Percentiles rank a stretch among this genome's conserved stretches.
Evolutionary conservation across 1,140 invertebrate genomes (phyloP).

Genomic region (Amyelois transitella): DNA sequence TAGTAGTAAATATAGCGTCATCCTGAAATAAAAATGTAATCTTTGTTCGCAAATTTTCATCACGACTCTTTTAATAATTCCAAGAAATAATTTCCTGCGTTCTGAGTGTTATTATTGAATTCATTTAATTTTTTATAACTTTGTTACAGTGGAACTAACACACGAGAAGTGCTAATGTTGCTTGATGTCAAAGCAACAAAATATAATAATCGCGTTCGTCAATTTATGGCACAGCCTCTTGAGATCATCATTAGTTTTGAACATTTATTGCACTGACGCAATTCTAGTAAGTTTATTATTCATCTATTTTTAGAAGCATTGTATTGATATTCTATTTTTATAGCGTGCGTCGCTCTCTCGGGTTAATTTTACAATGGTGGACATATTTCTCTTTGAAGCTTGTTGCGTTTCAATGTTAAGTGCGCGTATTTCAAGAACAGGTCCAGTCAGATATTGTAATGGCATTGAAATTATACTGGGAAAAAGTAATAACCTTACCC

Average conservation of each 20-base stretch:
- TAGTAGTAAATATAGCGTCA: neutral
- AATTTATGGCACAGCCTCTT: constrained; percentile 13
- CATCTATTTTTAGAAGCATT: neutral
- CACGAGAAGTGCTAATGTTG: neutral
- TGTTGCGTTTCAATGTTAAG: neutral
- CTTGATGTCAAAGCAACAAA: constrained; percentile 6
- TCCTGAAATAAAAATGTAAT: neutral
- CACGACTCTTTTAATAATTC: neutral
- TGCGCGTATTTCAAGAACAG: too few relatives aligned
- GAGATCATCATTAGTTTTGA: constrained; percentile 11
- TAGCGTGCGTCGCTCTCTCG: neutral
- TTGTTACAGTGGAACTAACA: neutral
- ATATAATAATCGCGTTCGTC: constrained; percentile 16
- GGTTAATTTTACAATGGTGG: neutral
- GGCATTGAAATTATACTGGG: too few relatives aligned
- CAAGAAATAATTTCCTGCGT: neutral
- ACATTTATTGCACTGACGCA: constrained; percentile 9
- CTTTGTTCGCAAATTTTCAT: neutral
- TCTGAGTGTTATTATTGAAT: neutral
- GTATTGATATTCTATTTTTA: neutral
- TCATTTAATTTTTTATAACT: neutral
- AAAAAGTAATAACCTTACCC: too few relatives aligned
- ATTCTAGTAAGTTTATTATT: neutral
- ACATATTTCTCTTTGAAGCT: neutral
- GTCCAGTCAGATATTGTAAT: too few relatives aligned